A percentile compares a stretch with the other conserved stretches of the same genome.
Evolutionary conservation across 1,140 invertebrate species (phyloP).

Genomic region (Drosophila nasuta): DNA sequence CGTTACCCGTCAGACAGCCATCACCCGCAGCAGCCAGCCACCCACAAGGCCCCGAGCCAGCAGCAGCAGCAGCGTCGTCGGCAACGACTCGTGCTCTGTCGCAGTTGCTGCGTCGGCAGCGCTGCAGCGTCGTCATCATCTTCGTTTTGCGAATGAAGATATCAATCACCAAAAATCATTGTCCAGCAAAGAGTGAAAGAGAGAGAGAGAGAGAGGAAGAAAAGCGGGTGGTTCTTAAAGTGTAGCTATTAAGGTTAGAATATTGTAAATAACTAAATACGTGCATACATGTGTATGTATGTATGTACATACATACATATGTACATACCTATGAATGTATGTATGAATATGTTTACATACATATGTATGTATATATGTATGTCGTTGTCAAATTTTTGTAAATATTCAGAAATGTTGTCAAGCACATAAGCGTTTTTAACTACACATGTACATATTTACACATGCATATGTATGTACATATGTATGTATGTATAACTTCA

Average conservation of each 20-base stretch:
- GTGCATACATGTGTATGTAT: background rate
- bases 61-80: too few species aligned
- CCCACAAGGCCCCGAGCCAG: slow-evolving; percentile 45
- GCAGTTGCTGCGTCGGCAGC: slow-evolving; percentile 1
- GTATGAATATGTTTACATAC: background rate
- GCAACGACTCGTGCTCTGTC: background rate
- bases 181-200: slow-evolving; percentile 6
- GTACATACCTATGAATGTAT: slow-evolving; percentile 1
- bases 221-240: slow-evolving; percentile 45
- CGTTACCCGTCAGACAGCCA: slow-evolving; percentile 39
- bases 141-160: slow-evolving; percentile 53
- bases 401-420: too few species aligned
- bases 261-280: background rate
- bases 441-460: background rate
- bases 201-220: background rate
- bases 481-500: background rate
- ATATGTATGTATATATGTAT: background rate
- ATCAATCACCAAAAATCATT: slow-evolving; percentile 67
- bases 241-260: slow-evolving; percentile 35
- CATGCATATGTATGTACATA: background rate
- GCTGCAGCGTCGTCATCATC: slow-evolving; percentile 12
- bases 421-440: background rate
- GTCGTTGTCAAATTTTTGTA: too few species aligned
- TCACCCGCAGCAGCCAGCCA: slow-evolving; percentile 32
- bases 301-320: slow-evolving; percentile 9